Conservation (phyloP, 1,140 invertebrate species). For the Grapholita molesta region DNA sequence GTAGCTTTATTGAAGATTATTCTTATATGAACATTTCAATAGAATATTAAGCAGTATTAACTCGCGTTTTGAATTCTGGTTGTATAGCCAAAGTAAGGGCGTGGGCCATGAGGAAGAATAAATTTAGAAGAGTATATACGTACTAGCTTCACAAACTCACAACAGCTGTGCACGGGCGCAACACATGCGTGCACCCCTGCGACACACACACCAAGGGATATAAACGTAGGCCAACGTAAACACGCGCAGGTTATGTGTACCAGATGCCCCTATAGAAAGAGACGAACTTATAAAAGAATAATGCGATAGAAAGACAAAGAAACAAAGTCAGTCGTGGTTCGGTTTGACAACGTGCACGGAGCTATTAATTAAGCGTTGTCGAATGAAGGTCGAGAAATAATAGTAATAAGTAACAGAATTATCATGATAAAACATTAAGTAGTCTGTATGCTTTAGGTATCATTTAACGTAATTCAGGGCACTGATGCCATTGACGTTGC, state of each 20-base stretch:
- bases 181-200: constrained; percentile 25
- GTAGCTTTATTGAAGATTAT: constrained; percentile 26
- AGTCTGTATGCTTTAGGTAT: background rate
- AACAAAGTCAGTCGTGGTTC: constrained; percentile 42
- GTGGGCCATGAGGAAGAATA: constrained; percentile 76
- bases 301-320: constrained; percentile 51
- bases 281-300: constrained; percentile 48
- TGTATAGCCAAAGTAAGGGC: constrained; percentile 34
- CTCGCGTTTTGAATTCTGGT: constrained; percentile 47
- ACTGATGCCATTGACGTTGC: background rate
- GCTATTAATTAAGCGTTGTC: constrained; percentile 68
- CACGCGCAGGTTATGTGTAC: constrained; percentile 74
- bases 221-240: constrained; percentile 66
- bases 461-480: background rate
- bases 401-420: constrained; percentile 52
- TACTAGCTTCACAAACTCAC: constrained; percentile 58
- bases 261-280: constrained; percentile 73
- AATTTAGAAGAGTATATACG: constrained; percentile 68
- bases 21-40: constrained; percentile 36
- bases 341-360: constrained; percentile 62
- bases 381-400: constrained; percentile 64
- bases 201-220: constrained; percentile 27
- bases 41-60: constrained; percentile 53
- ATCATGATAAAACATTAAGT: constrained; percentile 25
- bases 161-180: constrained; percentile 64